Conservation (phyloP, 2,888 invertebrate genomes). For the Ommatoiulus sabulosus region DNA sequence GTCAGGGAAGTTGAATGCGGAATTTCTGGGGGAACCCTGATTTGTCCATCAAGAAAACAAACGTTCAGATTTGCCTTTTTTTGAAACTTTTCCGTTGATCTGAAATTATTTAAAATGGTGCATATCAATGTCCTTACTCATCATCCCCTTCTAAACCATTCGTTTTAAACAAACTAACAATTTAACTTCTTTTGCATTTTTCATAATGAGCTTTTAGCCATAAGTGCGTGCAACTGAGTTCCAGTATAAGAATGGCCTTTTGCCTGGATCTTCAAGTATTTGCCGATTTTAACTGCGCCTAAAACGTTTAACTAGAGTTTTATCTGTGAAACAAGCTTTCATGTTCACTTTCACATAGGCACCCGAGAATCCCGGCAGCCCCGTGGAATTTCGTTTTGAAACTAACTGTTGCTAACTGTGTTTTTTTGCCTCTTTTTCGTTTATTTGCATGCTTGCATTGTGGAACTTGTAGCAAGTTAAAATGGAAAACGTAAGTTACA, state of each 20-base stretch:
- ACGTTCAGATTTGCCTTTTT: neutral
- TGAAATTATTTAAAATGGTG: neutral
- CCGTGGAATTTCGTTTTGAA: slow-evolving; percentile 16
- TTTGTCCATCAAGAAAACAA: too few species aligned
- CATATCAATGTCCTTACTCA: neutral
- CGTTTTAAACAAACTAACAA: neutral
- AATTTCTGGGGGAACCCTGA: too few species aligned
- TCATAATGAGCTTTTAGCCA: neutral
- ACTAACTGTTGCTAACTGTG: slow-evolving; percentile 50
- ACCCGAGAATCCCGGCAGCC: neutral
- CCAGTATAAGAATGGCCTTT: too few species aligned
- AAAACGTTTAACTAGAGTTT: neutral
- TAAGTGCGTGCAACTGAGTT: neutral
- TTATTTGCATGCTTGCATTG: slow-evolving; percentile 56
- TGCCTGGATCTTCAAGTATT: neutral
- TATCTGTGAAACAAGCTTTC: neutral
- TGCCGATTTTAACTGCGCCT: neutral
- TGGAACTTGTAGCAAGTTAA: slow-evolving; percentile 80
- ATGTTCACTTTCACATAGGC: neutral
- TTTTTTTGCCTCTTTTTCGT: slow-evolving; percentile 53
- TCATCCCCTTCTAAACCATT: neutral
- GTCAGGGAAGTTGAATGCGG: too few species aligned
- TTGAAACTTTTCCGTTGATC: neutral
- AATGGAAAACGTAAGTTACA: slow-evolving; percentile 93
- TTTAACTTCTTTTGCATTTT: neutral